Conservation (phyloP, 2,113 vertebrate genomes). For the Dolichallabes microphthalmus region DNA sequence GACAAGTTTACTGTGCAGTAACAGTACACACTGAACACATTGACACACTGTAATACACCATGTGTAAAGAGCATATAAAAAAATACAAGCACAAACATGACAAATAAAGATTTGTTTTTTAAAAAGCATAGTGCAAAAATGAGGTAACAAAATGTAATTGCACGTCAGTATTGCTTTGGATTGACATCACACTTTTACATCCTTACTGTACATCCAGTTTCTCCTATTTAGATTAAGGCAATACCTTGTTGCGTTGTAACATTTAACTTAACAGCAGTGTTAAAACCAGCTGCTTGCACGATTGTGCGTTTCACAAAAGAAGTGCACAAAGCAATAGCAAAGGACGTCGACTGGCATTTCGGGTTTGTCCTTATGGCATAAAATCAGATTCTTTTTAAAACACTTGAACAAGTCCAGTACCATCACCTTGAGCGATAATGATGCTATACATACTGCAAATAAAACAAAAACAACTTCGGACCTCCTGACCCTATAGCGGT, state of each 20-base stretch:
- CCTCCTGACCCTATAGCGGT: not conserved
- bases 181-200: constrained; percentile 1
- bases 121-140: not conserved
- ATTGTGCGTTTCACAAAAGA: not conserved
- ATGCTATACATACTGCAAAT: not conserved
- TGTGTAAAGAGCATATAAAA: not conserved
- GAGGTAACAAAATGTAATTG: constrained; percentile 35
- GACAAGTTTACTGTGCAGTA: not conserved
- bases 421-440: not conserved
- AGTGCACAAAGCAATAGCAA: not conserved
- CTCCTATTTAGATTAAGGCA: constrained; percentile 59
- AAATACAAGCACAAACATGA: constrained; percentile 2
- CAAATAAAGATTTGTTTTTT: not conserved
- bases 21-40: not conserved
- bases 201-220: not conserved
- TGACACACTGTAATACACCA: not conserved
- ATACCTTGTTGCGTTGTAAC: constrained; percentile 20
- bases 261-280: not conserved
- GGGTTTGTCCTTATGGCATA: not conserved
- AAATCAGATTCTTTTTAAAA: not conserved
- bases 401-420: not conserved
- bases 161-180: constrained; percentile 60
- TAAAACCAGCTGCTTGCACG: not conserved
- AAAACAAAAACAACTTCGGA: not conserved
- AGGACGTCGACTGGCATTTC: not conserved